A percentile compares a stretch with the other conserved stretches of the same genome.
These are phyloP conservation scores for Magallana angulata DNA, from an alignment of 1,140 invertebrate species.

Conservation along the genomic window DNA sequence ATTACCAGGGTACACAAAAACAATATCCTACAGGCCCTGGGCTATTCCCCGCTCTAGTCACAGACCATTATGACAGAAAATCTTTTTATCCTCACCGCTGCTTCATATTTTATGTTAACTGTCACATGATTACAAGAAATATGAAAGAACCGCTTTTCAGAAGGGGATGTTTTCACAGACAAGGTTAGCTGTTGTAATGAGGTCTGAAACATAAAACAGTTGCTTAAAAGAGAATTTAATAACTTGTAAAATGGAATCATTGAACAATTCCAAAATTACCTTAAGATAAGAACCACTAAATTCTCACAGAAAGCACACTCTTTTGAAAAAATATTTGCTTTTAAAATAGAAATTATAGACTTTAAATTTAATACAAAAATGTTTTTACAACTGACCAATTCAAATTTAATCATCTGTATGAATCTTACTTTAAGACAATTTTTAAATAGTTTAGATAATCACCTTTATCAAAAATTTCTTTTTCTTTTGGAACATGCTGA, in stretches of 20 bases:
- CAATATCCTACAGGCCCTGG: not conserved
- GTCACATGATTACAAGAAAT: constrained; percentile 8
- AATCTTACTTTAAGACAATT: too few relatives aligned
- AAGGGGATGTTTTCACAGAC: not conserved
- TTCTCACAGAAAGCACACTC: too few relatives aligned
- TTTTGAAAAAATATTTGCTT: too few relatives aligned
- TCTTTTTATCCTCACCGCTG: not conserved
- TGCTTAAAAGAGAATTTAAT: too few relatives aligned
- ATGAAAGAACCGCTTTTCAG: constrained; percentile 10
- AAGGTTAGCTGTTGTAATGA: not conserved
- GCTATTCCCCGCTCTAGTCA: not conserved
- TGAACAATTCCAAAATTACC: too few relatives aligned
- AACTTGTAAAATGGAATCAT: too few relatives aligned
- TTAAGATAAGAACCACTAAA: too few relatives aligned
- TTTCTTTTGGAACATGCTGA: not conserved
- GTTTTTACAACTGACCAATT: too few relatives aligned
- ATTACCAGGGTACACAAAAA: not conserved
- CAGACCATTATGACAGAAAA: not conserved
- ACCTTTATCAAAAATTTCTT: not conserved
- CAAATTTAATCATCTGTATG: too few relatives aligned
- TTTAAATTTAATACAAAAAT: too few relatives aligned
- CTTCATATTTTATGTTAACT: constrained; percentile 12
- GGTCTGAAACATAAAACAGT: not conserved
- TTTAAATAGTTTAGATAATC: not conserved
- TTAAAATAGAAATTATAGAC: too few relatives aligned